phyloP scores from a whole-genome alignment of 2,888 invertebrate species.

The Sisyra terminalis region DNA sequence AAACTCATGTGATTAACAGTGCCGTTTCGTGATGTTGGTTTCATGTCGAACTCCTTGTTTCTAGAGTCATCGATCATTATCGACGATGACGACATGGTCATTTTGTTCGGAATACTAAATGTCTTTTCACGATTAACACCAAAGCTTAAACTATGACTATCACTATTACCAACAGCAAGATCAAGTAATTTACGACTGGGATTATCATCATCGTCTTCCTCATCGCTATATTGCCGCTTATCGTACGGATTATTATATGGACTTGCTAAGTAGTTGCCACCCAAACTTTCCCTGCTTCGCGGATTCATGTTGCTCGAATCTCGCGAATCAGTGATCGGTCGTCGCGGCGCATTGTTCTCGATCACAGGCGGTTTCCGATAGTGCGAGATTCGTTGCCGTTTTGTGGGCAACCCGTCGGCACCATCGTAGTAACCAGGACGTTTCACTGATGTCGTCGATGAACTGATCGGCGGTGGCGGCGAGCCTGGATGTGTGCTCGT shows the following conservation, averaged over 20 bases:
- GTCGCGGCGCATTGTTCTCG: constrained; percentile 21
- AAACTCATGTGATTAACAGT: constrained; percentile 9
- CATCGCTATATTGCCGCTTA: constrained; percentile 20
- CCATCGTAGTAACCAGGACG: constrained; percentile 45
- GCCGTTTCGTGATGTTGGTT: neutral
- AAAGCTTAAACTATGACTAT: constrained; percentile 25
- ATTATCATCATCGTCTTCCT: constrained; percentile 16
- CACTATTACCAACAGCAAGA: constrained; percentile 11
- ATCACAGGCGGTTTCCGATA: constrained; percentile 42
- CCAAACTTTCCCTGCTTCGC: constrained; percentile 23
- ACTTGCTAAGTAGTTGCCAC: constrained; percentile 13
- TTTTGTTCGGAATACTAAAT: constrained; percentile 9
- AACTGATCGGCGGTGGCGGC: constrained; percentile 41
- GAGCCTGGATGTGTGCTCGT: constrained; percentile 57
- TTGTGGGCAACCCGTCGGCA: constrained; percentile 39
- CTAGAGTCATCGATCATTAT: neutral
- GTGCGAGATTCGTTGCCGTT: constrained; percentile 79
- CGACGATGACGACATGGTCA: neutral
- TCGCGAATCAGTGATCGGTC: constrained; percentile 26
- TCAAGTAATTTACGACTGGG: constrained; percentile 14
- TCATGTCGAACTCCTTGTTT: neutral
- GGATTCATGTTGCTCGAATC: constrained; percentile 31
- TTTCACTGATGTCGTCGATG: constrained; percentile 27
- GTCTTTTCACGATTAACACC: constrained; percentile 21
- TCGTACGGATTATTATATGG: constrained; percentile 17